Evolutionary conservation across 2,113 vertebrate species (phyloP), one percentile per base, ranked within the genome.

Genomic region (Ictalurus punctatus): DNA sequence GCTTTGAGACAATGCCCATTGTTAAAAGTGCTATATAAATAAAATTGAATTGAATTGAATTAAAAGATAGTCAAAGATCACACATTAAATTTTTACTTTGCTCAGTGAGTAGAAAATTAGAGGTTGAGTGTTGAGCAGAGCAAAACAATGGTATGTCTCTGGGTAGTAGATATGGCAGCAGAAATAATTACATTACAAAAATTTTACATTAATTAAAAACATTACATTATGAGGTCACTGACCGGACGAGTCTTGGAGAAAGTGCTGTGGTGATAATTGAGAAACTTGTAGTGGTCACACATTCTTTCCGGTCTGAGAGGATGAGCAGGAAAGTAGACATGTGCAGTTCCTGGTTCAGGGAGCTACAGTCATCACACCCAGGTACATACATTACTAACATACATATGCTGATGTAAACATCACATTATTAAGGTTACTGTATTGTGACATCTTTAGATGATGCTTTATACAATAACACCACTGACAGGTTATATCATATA

Each of bases 211-310:
- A 34, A 58, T 30, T 63, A 37, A 37, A 56, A 56, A 19, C 0
- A n/a, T 80, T 54, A 1, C 27, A 58, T 83, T 61, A 84, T n/a
- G 1, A 61, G 81, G 63, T 58, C 23, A 74, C 58, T 93, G 85
- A 86, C 4, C 59, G 85, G 23, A 34, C 96, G 95, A 95, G 92
- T 94, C 89, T 93, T 87, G 92, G 92, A 87, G 80, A 61, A 84
- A 90, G 94, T 1, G 17, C 89, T 83, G 86, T 86, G 87, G 89
- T 88, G 76, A 92, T 95, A 58, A 90, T 88, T 69, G 92, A 92
- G 92, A 94, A 92, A 0, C 90, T 92, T 56, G 92, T 12, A 13
- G 94, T 92, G 44, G 84, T 93, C 90, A 90, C 83, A 80, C 92
- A 93, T 67, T 76, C 83, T 2, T 58, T 86, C 2, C 71, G 37